These are phyloP conservation scores for Galeopterus variegatus DNA, from an alignment of 2,113 vertebrate species.

Conservation along the genomic window DNA sequence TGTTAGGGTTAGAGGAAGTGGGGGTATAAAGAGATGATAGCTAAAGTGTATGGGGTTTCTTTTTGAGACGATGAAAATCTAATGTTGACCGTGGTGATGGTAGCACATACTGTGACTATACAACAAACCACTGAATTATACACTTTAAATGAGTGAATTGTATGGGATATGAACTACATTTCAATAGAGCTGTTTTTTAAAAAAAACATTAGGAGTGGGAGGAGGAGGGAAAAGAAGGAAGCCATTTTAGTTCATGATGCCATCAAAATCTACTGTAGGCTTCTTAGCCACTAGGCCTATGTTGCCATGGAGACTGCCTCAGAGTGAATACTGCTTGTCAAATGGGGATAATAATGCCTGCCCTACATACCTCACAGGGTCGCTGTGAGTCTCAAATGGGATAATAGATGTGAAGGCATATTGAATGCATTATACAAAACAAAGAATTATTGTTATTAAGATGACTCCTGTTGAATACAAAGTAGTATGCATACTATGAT, in stretches of 20 bases:
- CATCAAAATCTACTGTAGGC: conserved; percentile 75
- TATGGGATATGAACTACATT: not conserved
- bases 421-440: conserved; percentile 34
- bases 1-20: not conserved
- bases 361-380: conserved; percentile 73
- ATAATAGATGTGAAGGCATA: conserved; percentile 70
- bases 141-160: conserved; percentile 1
- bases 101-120: not conserved
- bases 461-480: conserved; percentile 68
- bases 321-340: conserved; percentile 71
- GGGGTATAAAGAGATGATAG: not conserved
- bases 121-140: conserved; percentile 27
- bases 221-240: conserved; percentile 33
- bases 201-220: not conserved
- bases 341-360: conserved; percentile 66
- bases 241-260: conserved; percentile 76
- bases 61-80: conserved; percentile 52
- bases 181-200: conserved; percentile 27
- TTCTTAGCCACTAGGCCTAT: conserved; percentile 71
- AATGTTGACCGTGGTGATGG: not conserved
- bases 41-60: conserved; percentile 18
- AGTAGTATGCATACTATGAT: conserved; percentile 41
- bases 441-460: conserved; percentile 69
- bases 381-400: conserved; percentile 66
- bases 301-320: conserved; percentile 76